These are phyloP conservation scores for Sminthurides bifidus DNA, from an alignment of 1,140 invertebrate species.

Conservation along the genomic window DNA sequence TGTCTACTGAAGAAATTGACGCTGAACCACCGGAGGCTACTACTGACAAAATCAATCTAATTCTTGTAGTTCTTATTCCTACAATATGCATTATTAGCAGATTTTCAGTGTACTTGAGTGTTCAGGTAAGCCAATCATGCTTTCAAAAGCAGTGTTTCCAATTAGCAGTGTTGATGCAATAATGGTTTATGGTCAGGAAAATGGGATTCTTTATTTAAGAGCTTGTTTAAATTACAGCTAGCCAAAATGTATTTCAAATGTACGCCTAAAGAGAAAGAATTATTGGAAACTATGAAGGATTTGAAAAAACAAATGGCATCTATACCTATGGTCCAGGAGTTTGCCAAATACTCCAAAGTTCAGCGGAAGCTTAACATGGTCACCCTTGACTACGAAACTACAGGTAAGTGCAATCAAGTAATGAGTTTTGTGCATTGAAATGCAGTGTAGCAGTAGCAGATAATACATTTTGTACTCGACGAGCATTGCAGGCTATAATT, in stretches of 20 bases:
- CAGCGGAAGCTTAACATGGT: constrained; percentile 43
- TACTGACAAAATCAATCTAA: neutral
- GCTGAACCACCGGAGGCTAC: neutral
- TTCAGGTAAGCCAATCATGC: neutral
- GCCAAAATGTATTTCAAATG: constrained; percentile 24
- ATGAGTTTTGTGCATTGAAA: neutral
- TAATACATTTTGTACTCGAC: constrained; percentile 1
- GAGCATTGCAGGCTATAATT: too few relatives aligned
- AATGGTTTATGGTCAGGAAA: neutral
- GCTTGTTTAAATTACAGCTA: constrained; percentile 27
- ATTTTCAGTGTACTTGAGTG: neutral
- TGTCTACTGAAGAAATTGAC: neutral
- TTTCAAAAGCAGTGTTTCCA: neutral
- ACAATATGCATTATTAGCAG: neutral
- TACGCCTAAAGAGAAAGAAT: constrained; percentile 31
- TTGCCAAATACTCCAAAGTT: constrained; percentile 47
- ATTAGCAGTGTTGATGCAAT: neutral
- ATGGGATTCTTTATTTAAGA: neutral
- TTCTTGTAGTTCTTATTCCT: neutral
- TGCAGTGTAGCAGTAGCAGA: neutral
- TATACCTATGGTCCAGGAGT: constrained; percentile 46
- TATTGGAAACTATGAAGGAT: constrained; percentile 35
- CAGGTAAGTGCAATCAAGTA: constrained; percentile 33
- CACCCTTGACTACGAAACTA: constrained; percentile 37
- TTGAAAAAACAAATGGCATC: constrained; percentile 40